A percentile compares a stretch with the other conserved stretches of the same genome.
Evolutionary conservation across 2,113 vertebrate genomes (phyloP).

Genomic region (Delphinus delphis): DNA sequence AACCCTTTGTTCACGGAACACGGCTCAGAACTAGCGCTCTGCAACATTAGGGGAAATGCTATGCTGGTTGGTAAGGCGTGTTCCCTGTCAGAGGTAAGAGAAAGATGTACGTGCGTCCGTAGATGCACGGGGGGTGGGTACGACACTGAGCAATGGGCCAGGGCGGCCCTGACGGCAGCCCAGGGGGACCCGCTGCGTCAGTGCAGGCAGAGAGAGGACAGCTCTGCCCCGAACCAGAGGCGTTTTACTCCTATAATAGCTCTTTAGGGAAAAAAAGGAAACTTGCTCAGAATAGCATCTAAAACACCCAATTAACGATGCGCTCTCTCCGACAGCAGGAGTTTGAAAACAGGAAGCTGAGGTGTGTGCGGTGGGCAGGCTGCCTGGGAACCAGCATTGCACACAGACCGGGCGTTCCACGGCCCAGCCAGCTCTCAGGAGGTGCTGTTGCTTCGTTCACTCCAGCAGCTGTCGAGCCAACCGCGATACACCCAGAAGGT

Average conservation of each 20-base stretch:
- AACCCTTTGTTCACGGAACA: rapidly evolving
- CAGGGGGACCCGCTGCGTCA: rapidly evolving
- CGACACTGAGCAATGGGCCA: neutral
- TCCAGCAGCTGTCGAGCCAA: too few relatives aligned
- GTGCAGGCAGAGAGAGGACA: rapidly evolving
- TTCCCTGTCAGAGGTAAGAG: neutral
- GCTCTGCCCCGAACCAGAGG: neutral
- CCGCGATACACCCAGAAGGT: rapidly evolving
- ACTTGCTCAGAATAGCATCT: neutral
- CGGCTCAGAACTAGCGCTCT: neutral
- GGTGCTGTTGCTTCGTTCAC: rapidly evolving
- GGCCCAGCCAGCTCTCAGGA: too few relatives aligned
- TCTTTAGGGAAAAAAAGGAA: neutral
- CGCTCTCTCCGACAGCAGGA: neutral
- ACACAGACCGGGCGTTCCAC: rapidly evolving
- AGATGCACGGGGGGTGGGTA: rapidly evolving
- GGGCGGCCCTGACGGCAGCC: neutral
- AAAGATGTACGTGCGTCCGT: rapidly evolving
- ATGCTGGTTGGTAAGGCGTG: rapidly evolving
- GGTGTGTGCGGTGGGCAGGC: too few relatives aligned
- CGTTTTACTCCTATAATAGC: neutral
- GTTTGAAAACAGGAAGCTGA: too few relatives aligned
- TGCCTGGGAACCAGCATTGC: too few relatives aligned
- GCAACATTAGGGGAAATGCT: neutral
- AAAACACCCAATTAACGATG: rapidly evolving